Base-by-base conservation (phyloP, 1,140 invertebrate species). In the Listronotus oregonensis region DNA sequence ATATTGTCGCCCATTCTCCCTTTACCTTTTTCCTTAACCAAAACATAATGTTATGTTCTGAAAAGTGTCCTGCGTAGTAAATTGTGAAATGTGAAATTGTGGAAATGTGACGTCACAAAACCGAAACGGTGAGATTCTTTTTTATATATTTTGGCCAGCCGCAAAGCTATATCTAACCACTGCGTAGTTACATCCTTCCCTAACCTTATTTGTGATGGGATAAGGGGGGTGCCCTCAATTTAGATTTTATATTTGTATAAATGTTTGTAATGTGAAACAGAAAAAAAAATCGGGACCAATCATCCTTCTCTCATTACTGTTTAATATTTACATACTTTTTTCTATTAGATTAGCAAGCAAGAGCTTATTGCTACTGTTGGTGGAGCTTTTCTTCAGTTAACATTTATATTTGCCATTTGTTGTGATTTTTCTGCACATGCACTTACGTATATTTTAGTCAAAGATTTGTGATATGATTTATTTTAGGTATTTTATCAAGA, bases 261-360 rank as follows among this genome's bases (percentile, higher is more conserved):
- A 40, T 18, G 10, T 56, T 42, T 12, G 6, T 31, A 37, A 27
- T 65, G 42, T 43, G 55, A 59, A 49, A 47, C 34, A 58, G 18
- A 63, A 18, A 27, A 64, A 14, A 11, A 32, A 18, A 58, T 56
- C 49, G 68, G 80, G 80, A 80, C 78, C 79, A 81, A 76, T 79
- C 78, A 81, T 83, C 83, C 83, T 85, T 84, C 81, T 85, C 83
- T 83, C 83, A 84, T 85, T 84, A 83, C 64, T 52, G 8, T 54
- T 59, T 67, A 32, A 58, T 63, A 46, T 47, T 40, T 27, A 65
- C 43, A 69, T 62, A 55, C 40, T 54, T 68, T 73, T 68, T 34
- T 63, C 50, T 68, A 50, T 46, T 37, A 49, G 40, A 32, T 64
- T 55, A 51, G 40, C 66, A 64, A 50, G 58, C 67, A 66, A 43